Conservation (phyloP, 2,113 vertebrate species). For the Fregata magnificens region DNA sequence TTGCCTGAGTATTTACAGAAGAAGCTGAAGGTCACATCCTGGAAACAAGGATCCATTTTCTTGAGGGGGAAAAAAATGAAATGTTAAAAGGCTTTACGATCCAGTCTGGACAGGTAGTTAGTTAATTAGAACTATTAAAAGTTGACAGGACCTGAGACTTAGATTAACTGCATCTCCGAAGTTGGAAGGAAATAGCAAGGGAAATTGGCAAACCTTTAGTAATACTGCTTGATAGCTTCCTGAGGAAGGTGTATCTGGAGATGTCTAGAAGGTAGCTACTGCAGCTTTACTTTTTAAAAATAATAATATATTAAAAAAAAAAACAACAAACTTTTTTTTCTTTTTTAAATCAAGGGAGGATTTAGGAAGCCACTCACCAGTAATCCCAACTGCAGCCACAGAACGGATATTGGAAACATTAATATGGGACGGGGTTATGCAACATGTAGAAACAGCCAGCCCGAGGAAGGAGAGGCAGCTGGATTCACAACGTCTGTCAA, state of each 20-base stretch:
- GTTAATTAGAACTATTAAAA: constrained; percentile 75
- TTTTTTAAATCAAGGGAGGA: background rate
- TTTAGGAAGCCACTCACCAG: constrained; percentile 18
- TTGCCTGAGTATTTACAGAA: constrained; percentile 53
- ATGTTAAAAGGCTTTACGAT: constrained; percentile 73
- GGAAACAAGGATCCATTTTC: constrained; percentile 66
- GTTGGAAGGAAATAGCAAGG: constrained; percentile 39
- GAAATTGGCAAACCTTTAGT: constrained; percentile 53
- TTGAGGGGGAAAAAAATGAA: constrained; percentile 48
- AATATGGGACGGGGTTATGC: background rate
- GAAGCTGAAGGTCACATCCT: constrained; percentile 64
- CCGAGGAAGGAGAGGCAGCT: background rate
- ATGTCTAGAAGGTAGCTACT: background rate
- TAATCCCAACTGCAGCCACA: background rate
- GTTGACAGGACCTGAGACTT: constrained; percentile 56
- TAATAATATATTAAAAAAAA: background rate
- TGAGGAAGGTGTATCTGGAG: background rate
- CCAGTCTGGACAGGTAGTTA: constrained; percentile 48
- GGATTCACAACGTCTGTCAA: background rate
- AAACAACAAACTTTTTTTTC: background rate
- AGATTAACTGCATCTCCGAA: constrained; percentile 62
- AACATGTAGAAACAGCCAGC: background rate
- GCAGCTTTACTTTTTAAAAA: background rate
- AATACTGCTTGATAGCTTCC: constrained; percentile 8
- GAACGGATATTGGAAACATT: constrained; percentile 8